These are phyloP conservation scores for Ifrita kowaldi DNA, from an alignment of 2,113 vertebrate species.

Conservation along the genomic window DNA sequence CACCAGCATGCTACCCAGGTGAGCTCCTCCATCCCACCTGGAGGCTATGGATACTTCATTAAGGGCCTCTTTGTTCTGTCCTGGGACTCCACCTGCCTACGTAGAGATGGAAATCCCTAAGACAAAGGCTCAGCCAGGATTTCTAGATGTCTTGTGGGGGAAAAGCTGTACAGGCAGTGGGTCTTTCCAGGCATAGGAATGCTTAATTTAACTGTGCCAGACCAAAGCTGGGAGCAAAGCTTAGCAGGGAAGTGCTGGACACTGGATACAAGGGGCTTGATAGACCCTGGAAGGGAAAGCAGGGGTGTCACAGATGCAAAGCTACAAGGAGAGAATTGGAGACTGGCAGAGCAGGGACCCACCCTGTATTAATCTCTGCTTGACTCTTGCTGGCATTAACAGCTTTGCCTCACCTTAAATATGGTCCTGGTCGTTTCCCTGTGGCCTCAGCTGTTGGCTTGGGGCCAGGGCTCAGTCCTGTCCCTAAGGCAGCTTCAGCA, in stretches of 20 bases:
- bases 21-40: slow-evolving; percentile 1
- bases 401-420: not conserved
- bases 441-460: not conserved
- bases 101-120: not conserved
- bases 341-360: not conserved
- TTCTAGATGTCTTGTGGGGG: not conserved
- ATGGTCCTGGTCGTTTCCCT: not conserved
- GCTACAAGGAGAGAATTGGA: not conserved
- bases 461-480: not conserved
- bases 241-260: slow-evolving; percentile 32
- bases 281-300: not conserved
- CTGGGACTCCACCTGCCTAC: not conserved
- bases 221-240: not conserved
- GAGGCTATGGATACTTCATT: not conserved
- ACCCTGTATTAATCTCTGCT: not conserved
- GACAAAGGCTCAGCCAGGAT: not conserved
- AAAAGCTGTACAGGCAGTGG: not conserved
- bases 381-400: not conserved
- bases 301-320: not conserved
- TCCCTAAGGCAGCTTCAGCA: not conserved
- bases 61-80: not conserved
- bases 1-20: slow-evolving; percentile 68
- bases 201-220: not conserved
- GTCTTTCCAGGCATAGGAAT: not conserved
- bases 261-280: fast-evolving